These are phyloP conservation scores for Chaenogobius annularis DNA, from an alignment of 2,113 vertebrate species.

Conservation along the genomic window DNA sequence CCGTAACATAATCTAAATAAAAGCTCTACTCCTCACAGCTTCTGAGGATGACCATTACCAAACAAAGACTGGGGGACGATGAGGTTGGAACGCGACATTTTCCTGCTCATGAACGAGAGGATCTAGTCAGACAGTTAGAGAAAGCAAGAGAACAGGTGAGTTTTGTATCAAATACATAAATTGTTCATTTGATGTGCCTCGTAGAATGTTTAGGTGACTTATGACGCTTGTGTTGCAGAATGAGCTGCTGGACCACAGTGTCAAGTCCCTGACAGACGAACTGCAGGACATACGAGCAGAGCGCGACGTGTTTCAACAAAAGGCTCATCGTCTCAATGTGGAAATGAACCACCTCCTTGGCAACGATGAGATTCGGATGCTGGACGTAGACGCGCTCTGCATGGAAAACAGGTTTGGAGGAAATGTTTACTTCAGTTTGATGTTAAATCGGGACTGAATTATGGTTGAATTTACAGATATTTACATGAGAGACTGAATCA, in stretches of 20 bases:
- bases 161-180: no score
- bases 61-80: slow-evolving; percentile 93
- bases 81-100: slow-evolving; percentile 91
- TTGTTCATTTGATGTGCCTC: neutral
- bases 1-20: neutral
- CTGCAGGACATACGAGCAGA: slow-evolving; percentile 91
- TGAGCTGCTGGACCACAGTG: slow-evolving; percentile 85
- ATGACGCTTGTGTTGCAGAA: slow-evolving; percentile 71
- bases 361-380: slow-evolving; percentile 85
- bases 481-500: slow-evolving; percentile 93
- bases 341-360: slow-evolving; percentile 93
- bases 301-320: slow-evolving; percentile 90
- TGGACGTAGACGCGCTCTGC: slow-evolving; percentile 92
- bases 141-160: slow-evolving; percentile 87
- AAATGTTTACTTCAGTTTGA: neutral
- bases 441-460: neutral
- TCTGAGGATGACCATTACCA: slow-evolving; percentile 95
- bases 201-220: neutral
- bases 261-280: slow-evolving; percentile 88
- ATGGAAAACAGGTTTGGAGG: slow-evolving; percentile 90
- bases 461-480: slow-evolving; percentile 78
- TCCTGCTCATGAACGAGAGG: slow-evolving; percentile 92
- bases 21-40: slow-evolving; percentile 74
- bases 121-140: slow-evolving; percentile 91
- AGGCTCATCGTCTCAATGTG: slow-evolving; percentile 89